Evolutionary conservation across 2,113 vertebrate species (phyloP).

Genomic region (Plotosus lineatus): DNA sequence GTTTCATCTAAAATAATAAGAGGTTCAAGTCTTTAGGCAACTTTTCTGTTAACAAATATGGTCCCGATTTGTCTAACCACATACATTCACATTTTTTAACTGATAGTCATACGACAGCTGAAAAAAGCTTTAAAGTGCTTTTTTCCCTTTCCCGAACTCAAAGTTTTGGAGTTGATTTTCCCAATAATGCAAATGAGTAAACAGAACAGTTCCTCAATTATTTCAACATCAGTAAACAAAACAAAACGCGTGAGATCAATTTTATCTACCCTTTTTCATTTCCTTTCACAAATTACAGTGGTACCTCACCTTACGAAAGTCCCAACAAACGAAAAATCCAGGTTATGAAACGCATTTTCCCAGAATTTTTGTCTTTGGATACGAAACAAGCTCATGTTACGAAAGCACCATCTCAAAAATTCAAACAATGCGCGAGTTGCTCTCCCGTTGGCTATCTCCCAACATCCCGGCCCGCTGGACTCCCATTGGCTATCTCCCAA

Average conservation of each 20-base stretch:
- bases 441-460: too few species aligned
- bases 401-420: too few species aligned
- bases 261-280: neutral
- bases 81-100: slow-evolving; percentile 22
- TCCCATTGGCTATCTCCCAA: too few species aligned
- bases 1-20: neutral
- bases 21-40: neutral
- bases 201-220: neutral
- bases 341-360: too few species aligned
- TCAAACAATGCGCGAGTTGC: too few species aligned
- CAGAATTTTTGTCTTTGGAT: too few species aligned
- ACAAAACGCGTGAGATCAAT: neutral
- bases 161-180: neutral
- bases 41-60: neutral
- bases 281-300: neutral
- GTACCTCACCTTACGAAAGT: too few species aligned
- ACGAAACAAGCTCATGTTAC: too few species aligned
- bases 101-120: neutral
- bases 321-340: too few species aligned
- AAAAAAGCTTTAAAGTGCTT: neutral
- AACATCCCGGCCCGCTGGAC: too few species aligned
- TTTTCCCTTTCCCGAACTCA: neutral
- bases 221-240: neutral
- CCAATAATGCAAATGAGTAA: neutral
- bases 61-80: neutral